Evolutionary conservation across 1,140 invertebrate genomes (phyloP).

Genomic region (Augochlora pura): DNA sequence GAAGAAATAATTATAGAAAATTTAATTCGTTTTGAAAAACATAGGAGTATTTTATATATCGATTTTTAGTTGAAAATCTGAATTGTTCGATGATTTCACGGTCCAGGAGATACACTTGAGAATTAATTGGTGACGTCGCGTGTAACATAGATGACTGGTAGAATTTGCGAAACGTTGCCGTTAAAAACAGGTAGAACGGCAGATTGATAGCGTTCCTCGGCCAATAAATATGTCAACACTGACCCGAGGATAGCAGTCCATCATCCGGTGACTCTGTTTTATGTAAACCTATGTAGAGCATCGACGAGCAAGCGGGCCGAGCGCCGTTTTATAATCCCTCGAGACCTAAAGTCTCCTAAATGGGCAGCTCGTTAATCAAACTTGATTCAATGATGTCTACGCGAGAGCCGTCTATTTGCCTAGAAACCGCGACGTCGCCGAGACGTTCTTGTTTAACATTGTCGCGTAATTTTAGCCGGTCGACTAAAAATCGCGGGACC

Average conservation of each 20-base stretch:
- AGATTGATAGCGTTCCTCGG: constrained; percentile 22
- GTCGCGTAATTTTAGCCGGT: constrained; percentile 13
- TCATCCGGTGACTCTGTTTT: constrained; percentile 53
- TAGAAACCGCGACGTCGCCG: constrained; percentile 13
- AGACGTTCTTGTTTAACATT: constrained; percentile 41
- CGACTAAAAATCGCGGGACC: neutral
- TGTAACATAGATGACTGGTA: no score
- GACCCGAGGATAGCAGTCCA: constrained; percentile 52
- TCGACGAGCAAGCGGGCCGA: constrained; percentile 30
- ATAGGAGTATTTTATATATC: no score
- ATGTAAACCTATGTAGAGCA: constrained; percentile 41
- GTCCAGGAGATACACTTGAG: no score
- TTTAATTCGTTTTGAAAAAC: no score
- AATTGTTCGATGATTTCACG: no score
- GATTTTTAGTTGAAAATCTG: no score
- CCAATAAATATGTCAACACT: constrained; percentile 61
- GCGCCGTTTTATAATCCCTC: constrained; percentile 59
- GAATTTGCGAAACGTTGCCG: no score
- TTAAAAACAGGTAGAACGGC: neutral
- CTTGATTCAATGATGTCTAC: constrained; percentile 54
- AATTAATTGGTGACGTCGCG: no score
- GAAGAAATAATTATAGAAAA: no score
- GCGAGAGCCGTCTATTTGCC: constrained; percentile 24
- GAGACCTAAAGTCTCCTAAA: constrained; percentile 63
- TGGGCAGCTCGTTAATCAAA: constrained; percentile 62